Conservation (phyloP, 1,140 invertebrate species). For the Musca domestica region DNA sequence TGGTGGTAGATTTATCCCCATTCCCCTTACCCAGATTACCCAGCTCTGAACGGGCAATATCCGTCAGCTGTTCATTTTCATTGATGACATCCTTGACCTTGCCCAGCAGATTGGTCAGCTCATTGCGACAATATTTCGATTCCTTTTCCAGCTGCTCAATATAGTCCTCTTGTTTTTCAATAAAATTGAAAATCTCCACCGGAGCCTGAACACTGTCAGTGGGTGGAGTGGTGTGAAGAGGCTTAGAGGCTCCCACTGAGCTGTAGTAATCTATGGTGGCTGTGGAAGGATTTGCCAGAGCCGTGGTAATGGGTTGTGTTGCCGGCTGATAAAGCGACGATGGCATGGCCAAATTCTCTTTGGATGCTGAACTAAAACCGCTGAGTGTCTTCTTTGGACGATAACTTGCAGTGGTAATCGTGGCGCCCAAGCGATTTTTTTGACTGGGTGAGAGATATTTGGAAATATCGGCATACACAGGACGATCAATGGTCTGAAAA, state of each 20-base stretch:
- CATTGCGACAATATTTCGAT: conserved; percentile 74
- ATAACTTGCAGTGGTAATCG: conserved; percentile 29
- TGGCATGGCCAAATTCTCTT: conserved; percentile 37
- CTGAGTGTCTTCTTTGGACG: conserved; percentile 40
- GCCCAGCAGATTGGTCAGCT: conserved; percentile 68
- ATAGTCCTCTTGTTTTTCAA: conserved; percentile 80
- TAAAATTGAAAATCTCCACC: conserved; percentile 66
- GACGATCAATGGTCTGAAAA: conserved; percentile 45
- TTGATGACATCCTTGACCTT: conserved; percentile 80
- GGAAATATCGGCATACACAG: conserved; percentile 51
- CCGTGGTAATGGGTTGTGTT: conserved; percentile 7
- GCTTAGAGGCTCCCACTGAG: not conserved
- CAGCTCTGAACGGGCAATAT: conserved; percentile 62
- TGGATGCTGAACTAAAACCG: conserved; percentile 38
- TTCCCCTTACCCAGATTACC: conserved; percentile 28
- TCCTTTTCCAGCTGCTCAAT: conserved; percentile 80
- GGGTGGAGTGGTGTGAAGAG: conserved; percentile 16
- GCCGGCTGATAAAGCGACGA: conserved; percentile 16
- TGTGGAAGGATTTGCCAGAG: not conserved
- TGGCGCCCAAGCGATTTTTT: conserved; percentile 42
- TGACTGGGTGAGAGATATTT: conserved; percentile 52
- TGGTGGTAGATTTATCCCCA: conserved; percentile 50
- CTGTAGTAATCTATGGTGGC: conserved; percentile 22
- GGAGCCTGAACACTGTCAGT: conserved; percentile 43
- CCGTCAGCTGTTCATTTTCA: conserved; percentile 76